Conservation (phyloP, 2,113 vertebrate genomes). For the Gallinago paraguaiae region DNA sequence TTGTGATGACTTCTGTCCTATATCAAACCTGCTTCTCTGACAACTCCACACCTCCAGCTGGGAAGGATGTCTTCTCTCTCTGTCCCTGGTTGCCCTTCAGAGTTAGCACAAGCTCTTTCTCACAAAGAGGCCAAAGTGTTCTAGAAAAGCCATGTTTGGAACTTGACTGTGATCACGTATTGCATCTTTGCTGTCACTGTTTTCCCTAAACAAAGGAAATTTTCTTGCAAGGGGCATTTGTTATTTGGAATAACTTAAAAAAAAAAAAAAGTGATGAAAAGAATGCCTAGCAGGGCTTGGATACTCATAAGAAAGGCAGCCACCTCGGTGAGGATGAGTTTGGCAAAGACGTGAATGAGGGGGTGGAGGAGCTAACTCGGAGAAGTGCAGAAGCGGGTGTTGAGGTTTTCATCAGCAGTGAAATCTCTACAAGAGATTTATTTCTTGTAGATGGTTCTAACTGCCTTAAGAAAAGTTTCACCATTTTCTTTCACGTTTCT, state of each 20-base stretch:
- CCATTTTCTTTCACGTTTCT: not conserved
- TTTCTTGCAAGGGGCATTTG: not conserved
- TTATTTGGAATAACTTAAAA: not conserved
- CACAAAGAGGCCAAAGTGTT: not conserved
- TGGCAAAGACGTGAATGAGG: not conserved
- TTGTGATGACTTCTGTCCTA: not conserved
- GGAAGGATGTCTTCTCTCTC: not conserved
- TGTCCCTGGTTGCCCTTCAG: not conserved
- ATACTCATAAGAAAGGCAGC: not conserved
- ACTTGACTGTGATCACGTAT: accelerated
- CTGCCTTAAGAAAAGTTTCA: not conserved
- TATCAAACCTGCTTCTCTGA: not conserved
- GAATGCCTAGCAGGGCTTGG: not conserved
- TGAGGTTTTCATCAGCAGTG: not conserved
- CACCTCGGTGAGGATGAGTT: not conserved
- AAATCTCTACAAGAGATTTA: not conserved
- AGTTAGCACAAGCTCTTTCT: not conserved
- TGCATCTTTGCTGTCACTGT: not conserved
- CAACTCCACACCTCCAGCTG: not conserved
- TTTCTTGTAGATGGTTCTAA: not conserved
- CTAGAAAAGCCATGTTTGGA: not conserved
- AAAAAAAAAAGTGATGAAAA: not conserved
- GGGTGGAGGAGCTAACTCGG: not conserved
- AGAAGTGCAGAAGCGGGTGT: not conserved
- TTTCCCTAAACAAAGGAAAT: not conserved